Conservation (phyloP, 2,888 invertebrate species). For the Diplazon laetatorius region DNA sequence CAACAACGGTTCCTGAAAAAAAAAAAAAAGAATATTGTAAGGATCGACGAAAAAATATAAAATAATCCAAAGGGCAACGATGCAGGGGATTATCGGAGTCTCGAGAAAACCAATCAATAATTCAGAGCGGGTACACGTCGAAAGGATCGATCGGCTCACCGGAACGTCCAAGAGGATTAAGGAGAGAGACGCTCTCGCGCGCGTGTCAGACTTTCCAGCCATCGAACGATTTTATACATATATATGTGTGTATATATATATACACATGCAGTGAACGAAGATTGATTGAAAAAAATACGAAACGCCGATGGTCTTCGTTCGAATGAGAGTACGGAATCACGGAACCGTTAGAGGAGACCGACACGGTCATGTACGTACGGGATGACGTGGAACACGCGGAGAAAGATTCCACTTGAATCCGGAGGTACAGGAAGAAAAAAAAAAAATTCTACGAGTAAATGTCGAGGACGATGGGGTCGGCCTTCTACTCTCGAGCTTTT, state of each 20-base stretch:
- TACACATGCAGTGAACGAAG: conserved; percentile 59
- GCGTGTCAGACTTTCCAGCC: conserved; percentile 50
- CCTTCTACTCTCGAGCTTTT: conserved; percentile 12
- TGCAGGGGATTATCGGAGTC: conserved; percentile 41
- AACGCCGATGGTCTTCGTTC: neutral
- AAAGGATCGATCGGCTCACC: conserved; percentile 65
- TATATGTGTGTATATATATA: too few species aligned
- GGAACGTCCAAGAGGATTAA: conserved; percentile 65
- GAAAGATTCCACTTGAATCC: conserved; percentile 8
- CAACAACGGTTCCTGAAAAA: neutral
- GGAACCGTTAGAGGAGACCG: conserved; percentile 37
- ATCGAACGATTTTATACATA: conserved; percentile 67
- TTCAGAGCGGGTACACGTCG: conserved; percentile 51
- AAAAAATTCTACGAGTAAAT: conserved; percentile 34
- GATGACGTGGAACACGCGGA: conserved; percentile 51
- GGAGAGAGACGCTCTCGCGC: conserved; percentile 55
- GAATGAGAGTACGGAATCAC: conserved; percentile 39
- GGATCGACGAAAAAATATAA: conserved; percentile 13
- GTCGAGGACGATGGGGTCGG: conserved; percentile 24
- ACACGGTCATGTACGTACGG: conserved; percentile 35
- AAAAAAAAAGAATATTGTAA: conserved; percentile 45
- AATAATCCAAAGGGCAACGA: conserved; percentile 14
- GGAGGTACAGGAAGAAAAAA: too few species aligned
- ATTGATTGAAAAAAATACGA: conserved; percentile 65
- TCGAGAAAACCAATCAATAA: conserved; percentile 57